Percentiles rank a stretch among this genome's conserved stretches.
phyloP scores from a whole-genome alignment of 2,888 invertebrate species.

The Sphecodes monilicornis region DNA sequence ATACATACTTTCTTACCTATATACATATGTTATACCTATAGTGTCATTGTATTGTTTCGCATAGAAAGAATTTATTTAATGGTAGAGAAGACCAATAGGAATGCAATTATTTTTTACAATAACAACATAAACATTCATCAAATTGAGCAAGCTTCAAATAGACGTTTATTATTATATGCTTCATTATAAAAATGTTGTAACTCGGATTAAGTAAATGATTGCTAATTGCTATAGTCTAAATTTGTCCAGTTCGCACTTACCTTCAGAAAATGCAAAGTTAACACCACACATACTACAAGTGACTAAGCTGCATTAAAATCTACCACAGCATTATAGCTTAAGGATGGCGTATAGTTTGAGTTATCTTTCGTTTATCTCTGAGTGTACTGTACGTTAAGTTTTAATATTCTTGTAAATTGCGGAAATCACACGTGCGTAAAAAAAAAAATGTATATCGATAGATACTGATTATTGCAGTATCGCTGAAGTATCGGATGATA shows the following conservation, averaged over 20 bases:
- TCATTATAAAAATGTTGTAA: not conserved
- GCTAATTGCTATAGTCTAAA: not conserved
- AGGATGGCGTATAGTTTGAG: not conserved
- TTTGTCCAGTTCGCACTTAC: conserved; percentile 14
- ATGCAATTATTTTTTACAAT: not conserved
- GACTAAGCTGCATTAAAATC: not conserved
- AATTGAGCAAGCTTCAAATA: not conserved
- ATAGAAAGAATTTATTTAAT: not conserved
- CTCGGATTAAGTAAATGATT: not conserved
- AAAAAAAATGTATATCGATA: not conserved
- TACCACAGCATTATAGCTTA: not conserved
- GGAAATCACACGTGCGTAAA: not conserved
- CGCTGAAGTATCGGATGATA: not conserved
- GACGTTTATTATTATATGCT: not conserved
- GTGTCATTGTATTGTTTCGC: conserved; percentile 14
- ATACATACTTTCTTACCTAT: too few species aligned
- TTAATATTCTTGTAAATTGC: not conserved
- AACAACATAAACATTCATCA: not conserved
- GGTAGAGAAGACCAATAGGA: not conserved
- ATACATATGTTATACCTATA: too few species aligned
- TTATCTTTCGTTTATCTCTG: conserved; percentile 7
- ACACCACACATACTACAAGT: not conserved
- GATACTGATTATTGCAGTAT: not conserved
- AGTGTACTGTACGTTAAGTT: not conserved
- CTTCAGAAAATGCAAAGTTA: conserved; percentile 24